Evolutionary conservation across 92 coral and sea anemone genomes (phyloP), one percentile per base, ranked within the genome.

Genomic region (Epizoanthus ramosus): DNA sequence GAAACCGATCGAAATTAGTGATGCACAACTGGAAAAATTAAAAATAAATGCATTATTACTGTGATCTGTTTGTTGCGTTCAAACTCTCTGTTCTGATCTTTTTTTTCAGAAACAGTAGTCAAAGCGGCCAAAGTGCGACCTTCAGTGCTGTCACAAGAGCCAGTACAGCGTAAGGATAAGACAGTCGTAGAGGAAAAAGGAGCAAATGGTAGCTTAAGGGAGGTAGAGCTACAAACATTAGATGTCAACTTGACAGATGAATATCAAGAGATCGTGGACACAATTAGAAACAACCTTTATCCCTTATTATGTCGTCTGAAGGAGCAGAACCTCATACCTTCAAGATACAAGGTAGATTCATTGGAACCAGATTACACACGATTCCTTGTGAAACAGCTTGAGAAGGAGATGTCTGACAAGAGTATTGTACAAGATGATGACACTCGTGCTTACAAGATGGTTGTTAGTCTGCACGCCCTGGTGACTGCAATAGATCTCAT

Each of bases 341-440:
- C 75, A 23, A 60, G 75, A 22, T 75, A 87, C 65, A 75, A 89
- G 9, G 66, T 88, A 25, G 60, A 60, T 8, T 81, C 82, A 73
- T 72, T 97, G 60, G 86, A 89, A 35, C 88, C 88, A 79, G 97
- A 94, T 72, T 94, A 86, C 81, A 94, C 98, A 60, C 87, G 95
- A 75, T 94, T 97, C 47, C 64, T 92, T 64, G 81, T 94, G 57
- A 97, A 97, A 88, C 98, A 97, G 83, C 79, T 81, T 35, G 88
- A 93, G 67, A 75, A 87, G 83, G 81, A 87, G 14, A 6, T 85
- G 22, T 79, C 73, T 63, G 89, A 85, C 64, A 71, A 25, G 28
- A 56, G 57, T 47, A 70, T 63, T 66, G 58, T 74, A 17, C 85
- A 80, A 16, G 81, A 85, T 35, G 73, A 71, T 23, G 54, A 41